These are phyloP conservation scores for Scortum barcoo DNA, from an alignment of 2,113 vertebrate genomes.

Conservation along the genomic window DNA sequence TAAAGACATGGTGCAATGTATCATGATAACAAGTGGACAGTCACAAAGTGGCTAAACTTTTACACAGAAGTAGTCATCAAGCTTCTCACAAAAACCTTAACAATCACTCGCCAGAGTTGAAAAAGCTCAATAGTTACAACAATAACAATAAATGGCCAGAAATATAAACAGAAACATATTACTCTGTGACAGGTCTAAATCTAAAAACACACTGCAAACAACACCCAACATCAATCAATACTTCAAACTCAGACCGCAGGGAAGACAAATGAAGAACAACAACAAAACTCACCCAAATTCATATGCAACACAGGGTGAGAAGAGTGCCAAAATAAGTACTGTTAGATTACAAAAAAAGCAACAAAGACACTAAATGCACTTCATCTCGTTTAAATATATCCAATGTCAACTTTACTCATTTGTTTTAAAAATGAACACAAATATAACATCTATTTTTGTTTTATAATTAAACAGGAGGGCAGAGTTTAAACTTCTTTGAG, in stretches of 20 bases:
- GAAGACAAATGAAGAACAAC: constrained; percentile 49
- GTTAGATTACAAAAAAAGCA: not conserved
- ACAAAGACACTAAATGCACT: constrained; percentile 24
- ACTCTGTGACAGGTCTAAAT: constrained; percentile 51
- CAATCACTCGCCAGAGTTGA: not conserved
- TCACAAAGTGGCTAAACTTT: constrained; percentile 12
- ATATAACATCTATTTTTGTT: constrained; percentile 10
- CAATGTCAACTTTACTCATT: constrained; percentile 5
- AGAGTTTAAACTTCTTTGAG: not conserved
- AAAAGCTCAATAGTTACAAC: constrained; percentile 17
- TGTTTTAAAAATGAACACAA: constrained; percentile 3
- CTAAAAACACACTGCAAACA: constrained; percentile 47
- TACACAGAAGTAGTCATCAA: not conserved
- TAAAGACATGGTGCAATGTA: constrained; percentile 21
- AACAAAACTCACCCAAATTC: constrained; percentile 34
- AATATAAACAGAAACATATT: constrained; percentile 50
- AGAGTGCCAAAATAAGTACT: constrained; percentile 25
- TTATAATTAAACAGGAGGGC: constrained; percentile 1
- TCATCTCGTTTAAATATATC: constrained; percentile 19
- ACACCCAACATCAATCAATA: constrained; percentile 51
- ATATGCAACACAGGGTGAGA: constrained; percentile 5
- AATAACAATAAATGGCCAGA: constrained; percentile 34
- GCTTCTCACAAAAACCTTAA: constrained; percentile 9
- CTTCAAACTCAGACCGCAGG: constrained; percentile 52
- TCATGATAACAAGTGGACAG: constrained; percentile 15